Evolutionary conservation across 2,113 vertebrate genomes (phyloP), one percentile per base, ranked within the genome.

Genomic region (Pseudopipra pipra): DNA sequence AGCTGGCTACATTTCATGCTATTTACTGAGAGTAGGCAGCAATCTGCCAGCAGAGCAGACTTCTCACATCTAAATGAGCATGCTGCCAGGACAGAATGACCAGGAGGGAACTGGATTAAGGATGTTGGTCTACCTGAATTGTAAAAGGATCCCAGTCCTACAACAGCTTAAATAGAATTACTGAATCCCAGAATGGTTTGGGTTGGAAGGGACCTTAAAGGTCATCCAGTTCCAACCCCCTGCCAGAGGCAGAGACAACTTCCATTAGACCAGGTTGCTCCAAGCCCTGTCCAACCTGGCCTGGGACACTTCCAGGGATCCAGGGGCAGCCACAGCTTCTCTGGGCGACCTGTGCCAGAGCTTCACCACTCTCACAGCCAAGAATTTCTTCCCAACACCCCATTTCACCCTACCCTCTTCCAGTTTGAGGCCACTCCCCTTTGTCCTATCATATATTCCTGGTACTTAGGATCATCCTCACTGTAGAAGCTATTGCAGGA

Each of bases 1-100:
- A 94, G 65, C 79, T 91, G 77, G 68, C 92, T 95, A 94, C 92
- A 92, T 96, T 95, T 96, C 92, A 93, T 71, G 56, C 90, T 89
- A 61, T 92, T 95, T 96, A 92, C 80, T 72, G 76, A 77, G 68
- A 8, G 52, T 11, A 93, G 84, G 89, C 85, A 96, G 66, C 87
- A 85, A 30, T 25, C 81, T 92, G 78, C 37, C 62, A 74, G 55
- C 59, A 55, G 78, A 96, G 68, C 44, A 72, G 68, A 30, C 46
- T 84, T 81, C 67, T 71, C 47, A 55, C 25, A 43, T 56, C 61
- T 46, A 67, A 71, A 74, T 39, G 68, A 94, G 41, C 18, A 1
- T 12, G 6, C 31, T 55, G 30, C 55, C 23, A 43, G 4, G 0
- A 44, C 28, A 61, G 52, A 88, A 44, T 59, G 75, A 81, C 86